phyloP scores from a whole-genome alignment of 2,113 vertebrate genomes.

The Aix galericulata region DNA sequence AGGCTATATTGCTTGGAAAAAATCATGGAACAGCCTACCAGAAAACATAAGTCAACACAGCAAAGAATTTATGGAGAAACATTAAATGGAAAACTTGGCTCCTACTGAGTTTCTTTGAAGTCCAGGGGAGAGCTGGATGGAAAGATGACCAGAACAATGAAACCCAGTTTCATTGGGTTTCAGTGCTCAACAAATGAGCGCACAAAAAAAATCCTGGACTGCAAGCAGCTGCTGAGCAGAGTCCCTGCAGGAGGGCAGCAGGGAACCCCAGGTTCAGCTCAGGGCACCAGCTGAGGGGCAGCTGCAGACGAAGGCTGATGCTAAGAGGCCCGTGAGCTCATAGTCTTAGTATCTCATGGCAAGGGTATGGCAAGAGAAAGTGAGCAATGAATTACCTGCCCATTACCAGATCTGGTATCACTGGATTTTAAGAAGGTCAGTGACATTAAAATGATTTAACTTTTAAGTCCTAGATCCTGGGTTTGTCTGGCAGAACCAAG shows the following conservation, averaged over 20 bases:
- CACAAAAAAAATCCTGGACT: background rate
- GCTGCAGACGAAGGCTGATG: background rate
- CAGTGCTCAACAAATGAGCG: background rate
- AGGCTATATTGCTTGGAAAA: background rate
- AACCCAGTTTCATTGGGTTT: background rate
- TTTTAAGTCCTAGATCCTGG: background rate
- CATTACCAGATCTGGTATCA: background rate
- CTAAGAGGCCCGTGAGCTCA: background rate
- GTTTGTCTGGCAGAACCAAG: background rate
- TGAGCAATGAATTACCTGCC: background rate
- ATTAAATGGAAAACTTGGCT: background rate
- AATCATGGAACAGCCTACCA: background rate
- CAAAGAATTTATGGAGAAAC: background rate
- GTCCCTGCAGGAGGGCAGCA: background rate
- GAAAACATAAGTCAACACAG: background rate
- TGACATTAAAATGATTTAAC: background rate
- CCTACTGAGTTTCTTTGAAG: background rate
- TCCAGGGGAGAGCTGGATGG: background rate
- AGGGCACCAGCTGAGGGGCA: background rate
- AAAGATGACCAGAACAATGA: background rate
- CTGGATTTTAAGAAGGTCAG: background rate
- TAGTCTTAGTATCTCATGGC: accelerated
- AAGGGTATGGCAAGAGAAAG: background rate
- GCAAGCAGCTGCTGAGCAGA: background rate
- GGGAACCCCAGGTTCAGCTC: background rate